A percentile compares a stretch with the other conserved stretches of the same genome.
These are phyloP conservation scores for Percopsis transmontana DNA, from an alignment of 2,113 vertebrate genomes.

Conservation along the genomic window DNA sequence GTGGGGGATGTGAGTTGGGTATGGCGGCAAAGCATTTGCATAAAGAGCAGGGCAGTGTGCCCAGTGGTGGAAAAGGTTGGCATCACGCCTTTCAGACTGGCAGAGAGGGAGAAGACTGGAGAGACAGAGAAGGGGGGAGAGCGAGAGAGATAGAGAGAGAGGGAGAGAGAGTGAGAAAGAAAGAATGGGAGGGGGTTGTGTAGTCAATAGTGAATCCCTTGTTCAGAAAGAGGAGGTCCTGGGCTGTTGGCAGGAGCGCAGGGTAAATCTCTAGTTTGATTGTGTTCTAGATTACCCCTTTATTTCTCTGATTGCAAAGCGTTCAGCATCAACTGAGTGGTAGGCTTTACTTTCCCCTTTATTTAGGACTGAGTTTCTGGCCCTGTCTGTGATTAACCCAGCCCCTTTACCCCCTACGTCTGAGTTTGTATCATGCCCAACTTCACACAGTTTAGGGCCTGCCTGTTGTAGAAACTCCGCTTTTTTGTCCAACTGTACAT, in stretches of 20 bases:
- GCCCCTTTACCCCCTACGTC: constrained; percentile 9
- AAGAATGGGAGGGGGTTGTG: constrained; percentile 40
- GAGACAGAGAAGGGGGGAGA: constrained; percentile 58
- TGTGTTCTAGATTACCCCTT: constrained; percentile 82
- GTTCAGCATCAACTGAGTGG: constrained; percentile 73
- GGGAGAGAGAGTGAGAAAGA: constrained; percentile 53
- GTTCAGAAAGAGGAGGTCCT: constrained; percentile 80
- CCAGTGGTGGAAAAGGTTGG: constrained; percentile 82
- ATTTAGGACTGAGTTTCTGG: constrained; percentile 49
- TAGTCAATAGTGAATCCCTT: constrained; percentile 83
- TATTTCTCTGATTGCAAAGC: constrained; percentile 82
- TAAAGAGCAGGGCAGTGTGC: constrained; percentile 84
- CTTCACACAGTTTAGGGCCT: constrained; percentile 33
- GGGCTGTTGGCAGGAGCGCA: constrained; percentile 76
- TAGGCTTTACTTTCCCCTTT: constrained; percentile 68
- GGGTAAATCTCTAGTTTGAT: constrained; percentile 79
- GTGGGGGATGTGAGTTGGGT: constrained; percentile 75
- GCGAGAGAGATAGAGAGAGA: constrained; percentile 52
- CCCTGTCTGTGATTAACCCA: constrained; percentile 43
- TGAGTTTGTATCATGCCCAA: constrained; percentile 37
- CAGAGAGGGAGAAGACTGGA: constrained; percentile 74
- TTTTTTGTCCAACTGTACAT: neutral
- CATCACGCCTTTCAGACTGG: constrained; percentile 82
- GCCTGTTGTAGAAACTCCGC: constrained; percentile 5
- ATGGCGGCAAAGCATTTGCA: constrained; percentile 79